A percentile compares a stretch with the other conserved stretches of the same genome.
Evolutionary conservation across 2,888 invertebrate genomes (phyloP).

Genomic region (Limnephilus rhombicus): DNA sequence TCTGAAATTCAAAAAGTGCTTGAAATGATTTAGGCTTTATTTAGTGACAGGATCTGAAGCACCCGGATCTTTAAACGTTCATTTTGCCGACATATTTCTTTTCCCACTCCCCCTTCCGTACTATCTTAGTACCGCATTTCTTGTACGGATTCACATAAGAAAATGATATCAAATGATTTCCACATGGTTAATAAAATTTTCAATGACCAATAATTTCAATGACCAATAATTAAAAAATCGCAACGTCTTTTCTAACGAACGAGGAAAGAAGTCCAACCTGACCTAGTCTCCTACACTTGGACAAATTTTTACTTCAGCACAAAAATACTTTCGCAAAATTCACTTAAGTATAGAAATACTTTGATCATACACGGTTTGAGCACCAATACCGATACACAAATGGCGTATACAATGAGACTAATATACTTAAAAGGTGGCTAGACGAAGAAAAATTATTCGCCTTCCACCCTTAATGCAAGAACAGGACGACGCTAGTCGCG

Average conservation of each 20-base stretch:
- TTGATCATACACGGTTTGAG: not conserved
- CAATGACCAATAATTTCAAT: not conserved
- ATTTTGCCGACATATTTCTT: no score
- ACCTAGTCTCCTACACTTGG: slow-evolving; percentile 36
- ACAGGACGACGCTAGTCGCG: slow-evolving; percentile 48
- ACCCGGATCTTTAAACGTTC: no score
- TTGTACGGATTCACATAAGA: no score
- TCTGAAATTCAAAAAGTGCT: no score
- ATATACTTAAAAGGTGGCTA: slow-evolving; percentile 9
- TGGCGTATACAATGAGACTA: slow-evolving; percentile 12
- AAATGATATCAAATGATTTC: no score
- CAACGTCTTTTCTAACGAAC: not conserved
- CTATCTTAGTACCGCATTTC: no score
- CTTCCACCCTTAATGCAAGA: slow-evolving; percentile 16
- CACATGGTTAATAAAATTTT: not conserved
- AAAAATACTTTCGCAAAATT: not conserved
- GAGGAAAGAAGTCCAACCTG: slow-evolving; percentile 11
- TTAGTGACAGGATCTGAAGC: no score
- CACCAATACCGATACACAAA: not conserved
- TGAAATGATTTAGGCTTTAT: no score
- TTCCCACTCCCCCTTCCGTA: no score
- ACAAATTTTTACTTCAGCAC: not conserved
- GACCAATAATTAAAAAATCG: not conserved
- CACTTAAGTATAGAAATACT: not conserved
- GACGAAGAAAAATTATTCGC: slow-evolving; percentile 47